These are phyloP conservation scores for Scelioninae gen. 2 DNA, from an alignment of 2,888 invertebrate species.

Conservation along the genomic window DNA sequence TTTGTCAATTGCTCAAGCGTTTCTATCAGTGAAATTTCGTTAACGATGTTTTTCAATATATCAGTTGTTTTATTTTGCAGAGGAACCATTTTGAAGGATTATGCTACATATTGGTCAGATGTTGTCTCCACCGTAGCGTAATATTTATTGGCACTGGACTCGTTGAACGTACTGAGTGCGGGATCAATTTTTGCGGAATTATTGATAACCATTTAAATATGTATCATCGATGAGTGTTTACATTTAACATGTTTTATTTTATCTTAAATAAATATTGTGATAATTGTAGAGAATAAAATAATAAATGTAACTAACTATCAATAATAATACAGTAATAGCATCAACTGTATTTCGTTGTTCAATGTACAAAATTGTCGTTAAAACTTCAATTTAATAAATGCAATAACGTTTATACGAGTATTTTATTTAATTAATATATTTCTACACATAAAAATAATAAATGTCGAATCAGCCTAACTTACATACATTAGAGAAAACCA, in stretches of 20 bases:
- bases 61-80: conserved; percentile 77
- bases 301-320: too few species aligned
- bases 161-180: not conserved
- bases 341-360: too few species aligned
- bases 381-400: too few species aligned
- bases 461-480: too few species aligned
- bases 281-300: conserved; percentile 20
- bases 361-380: too few species aligned
- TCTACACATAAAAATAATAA: too few species aligned
- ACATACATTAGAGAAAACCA: too few species aligned
- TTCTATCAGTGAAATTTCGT: too few species aligned
- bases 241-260: not conserved
- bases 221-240: not conserved
- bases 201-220: conserved; percentile 3
- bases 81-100: conserved; percentile 85
- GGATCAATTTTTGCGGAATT: conserved; percentile 5
- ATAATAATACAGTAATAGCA: too few species aligned
- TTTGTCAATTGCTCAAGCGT: too few species aligned
- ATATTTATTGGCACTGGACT: not conserved
- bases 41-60: not conserved
- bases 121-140: conserved; percentile 63
- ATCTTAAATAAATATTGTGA: conserved; percentile 12
- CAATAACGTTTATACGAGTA: too few species aligned
- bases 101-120: conserved; percentile 85
- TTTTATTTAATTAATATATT: too few species aligned